Conservation (phyloP, 2,888 invertebrate species). For the Scotopteryx bipunctaria region DNA sequence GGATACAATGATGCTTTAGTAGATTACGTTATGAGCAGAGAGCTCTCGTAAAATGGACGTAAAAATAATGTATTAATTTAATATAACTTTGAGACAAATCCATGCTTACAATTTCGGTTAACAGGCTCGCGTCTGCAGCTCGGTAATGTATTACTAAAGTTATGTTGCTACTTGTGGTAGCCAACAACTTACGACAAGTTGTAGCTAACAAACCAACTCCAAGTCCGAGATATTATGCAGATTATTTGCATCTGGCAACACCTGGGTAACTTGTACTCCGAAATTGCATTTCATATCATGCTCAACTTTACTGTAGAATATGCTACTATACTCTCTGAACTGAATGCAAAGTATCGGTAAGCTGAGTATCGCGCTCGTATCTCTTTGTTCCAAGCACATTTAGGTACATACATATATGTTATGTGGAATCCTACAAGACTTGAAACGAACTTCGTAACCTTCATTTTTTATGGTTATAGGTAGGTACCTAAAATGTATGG, state of each 20-base stretch:
- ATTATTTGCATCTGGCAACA: conserved; percentile 41
- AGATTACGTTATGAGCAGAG: background rate
- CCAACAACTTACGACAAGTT: conserved; percentile 25
- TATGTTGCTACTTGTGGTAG: conserved; percentile 16
- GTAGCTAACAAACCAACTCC: conserved; percentile 43
- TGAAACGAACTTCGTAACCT: too few species aligned
- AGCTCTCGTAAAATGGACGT: conserved; percentile 7
- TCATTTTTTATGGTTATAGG: too few species aligned
- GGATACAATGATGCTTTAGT: conserved; percentile 7
- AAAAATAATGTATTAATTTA: conserved; percentile 19
- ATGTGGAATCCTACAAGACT: too few species aligned
- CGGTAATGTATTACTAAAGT: conserved; percentile 20
- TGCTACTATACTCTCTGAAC: conserved; percentile 8
- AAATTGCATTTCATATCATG: conserved; percentile 43
- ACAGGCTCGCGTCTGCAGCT: conserved; percentile 12
- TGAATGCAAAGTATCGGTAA: conserved; percentile 16
- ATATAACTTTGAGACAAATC: conserved; percentile 15
- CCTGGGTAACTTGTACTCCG: conserved; percentile 26
- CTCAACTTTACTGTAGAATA: conserved; percentile 23
- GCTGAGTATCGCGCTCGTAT: conserved; percentile 1
- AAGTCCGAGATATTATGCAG: conserved; percentile 36
- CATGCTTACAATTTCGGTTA: conserved; percentile 18
- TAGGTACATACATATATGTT: background rate
- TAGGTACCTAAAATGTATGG: conserved; percentile 5
- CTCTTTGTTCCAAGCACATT: conserved; percentile 7